phyloP scores from a whole-genome alignment of 53 echinoderm and acorn worm species.

The Echinarachnius parma region DNA sequence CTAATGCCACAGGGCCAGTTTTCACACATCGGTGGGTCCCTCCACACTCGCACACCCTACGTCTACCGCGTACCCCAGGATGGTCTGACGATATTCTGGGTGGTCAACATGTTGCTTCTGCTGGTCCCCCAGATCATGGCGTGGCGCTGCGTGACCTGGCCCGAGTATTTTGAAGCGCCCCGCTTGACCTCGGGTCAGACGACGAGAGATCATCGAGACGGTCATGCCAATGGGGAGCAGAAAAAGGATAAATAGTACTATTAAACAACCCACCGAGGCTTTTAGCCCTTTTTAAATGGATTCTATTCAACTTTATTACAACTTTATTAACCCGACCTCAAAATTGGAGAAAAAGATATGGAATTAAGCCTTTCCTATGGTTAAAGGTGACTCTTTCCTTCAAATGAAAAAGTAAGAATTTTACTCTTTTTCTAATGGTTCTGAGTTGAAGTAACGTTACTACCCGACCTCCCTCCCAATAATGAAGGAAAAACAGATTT shows the following conservation, averaged over 20 bases:
- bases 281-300: no score
- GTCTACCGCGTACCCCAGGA: conserved; percentile 72
- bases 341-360: no score
- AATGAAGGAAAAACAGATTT: no score
- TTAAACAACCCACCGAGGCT: no score
- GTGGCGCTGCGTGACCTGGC: conserved; percentile 69
- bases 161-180: conserved; percentile 36
- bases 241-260: conserved; percentile 28
- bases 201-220: conserved; percentile 1
- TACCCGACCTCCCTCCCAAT: no score
- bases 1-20: conserved; percentile 67
- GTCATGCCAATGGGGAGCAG: not conserved
- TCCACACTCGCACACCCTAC: conserved; percentile 92
- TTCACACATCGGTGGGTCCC: conserved; percentile 81
- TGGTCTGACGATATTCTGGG: conserved; percentile 65
- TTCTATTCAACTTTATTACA: no score
- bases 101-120: conserved; percentile 68
- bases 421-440: no score
- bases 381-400: no score
- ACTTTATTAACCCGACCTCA: no score
- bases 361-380: no score
- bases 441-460: no score
- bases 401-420: no score
- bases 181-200: not conserved
- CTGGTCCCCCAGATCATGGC: conserved; percentile 91